Evolutionary conservation across 2,113 vertebrate species (phyloP), one percentile per base, ranked within the genome.

Genomic region (Oncorhynchus masou): DNA sequence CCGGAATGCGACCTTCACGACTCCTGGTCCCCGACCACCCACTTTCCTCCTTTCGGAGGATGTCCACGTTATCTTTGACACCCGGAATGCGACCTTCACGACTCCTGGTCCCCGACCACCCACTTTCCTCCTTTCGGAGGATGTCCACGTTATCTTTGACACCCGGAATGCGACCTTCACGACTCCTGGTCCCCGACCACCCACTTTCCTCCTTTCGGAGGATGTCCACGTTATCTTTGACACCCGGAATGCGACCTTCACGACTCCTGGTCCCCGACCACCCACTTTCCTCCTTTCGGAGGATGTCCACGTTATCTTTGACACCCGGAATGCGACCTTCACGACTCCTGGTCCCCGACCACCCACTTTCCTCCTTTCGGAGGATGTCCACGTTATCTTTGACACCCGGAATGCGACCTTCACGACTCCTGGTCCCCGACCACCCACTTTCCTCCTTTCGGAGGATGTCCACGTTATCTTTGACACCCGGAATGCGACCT

Each of bases 401-500:
- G 76, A 54, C 71, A 72, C 45, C 15, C 76, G 75, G 76, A 84
- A 75, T 83, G 34, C 78, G 81, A 78, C 54, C 54, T 71, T 31
- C 29, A 31, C 4, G 29, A 31, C 29, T 31, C 29, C 29, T 31
- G 29, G 29, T 31, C 29, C 29, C 4, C 4, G 4, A 1, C 29
- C 29, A 31, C 1, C 5, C 29, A 31, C 29, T 31, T 5, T 31
- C 29, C 4, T 31, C 29, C 29, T 34, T 34, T 34, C 31, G 31
- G 31, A 1, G 31, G 6, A 31, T 5, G 5, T 31, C 31, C 4
- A 57, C 69, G 70, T 77, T 74, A 7, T 76, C 67, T 57, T 45
- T 83, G 76, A 54, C 71, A 72, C 45, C 15, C 76, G 75, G 76
- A 84, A 75, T 83, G 34, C 78, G 81, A 78, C 54, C 54, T 71